phyloP scores from a whole-genome alignment of 2,113 vertebrate species.

The Gymnobelideus leadbeateri region DNA sequence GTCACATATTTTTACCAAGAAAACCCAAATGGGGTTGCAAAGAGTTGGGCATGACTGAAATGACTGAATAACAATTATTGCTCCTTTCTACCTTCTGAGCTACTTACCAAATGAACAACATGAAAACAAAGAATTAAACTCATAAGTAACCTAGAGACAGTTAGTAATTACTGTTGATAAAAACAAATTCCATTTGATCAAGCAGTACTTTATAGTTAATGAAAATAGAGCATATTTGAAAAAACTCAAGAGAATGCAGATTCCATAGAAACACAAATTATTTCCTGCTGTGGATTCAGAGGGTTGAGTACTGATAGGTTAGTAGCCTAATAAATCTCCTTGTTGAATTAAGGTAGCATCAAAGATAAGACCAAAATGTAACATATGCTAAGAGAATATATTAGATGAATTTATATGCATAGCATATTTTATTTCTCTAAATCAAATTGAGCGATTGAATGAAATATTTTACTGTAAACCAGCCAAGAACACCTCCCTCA shows the following conservation, averaged over 20 bases:
- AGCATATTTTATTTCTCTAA: conserved; percentile 38
- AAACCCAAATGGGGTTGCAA: neutral
- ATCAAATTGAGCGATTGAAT: conserved; percentile 36
- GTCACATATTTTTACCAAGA: neutral
- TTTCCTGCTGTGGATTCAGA: conserved; percentile 74
- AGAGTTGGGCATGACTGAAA: neutral
- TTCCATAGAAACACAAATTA: conserved; percentile 77
- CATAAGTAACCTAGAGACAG: conserved; percentile 76
- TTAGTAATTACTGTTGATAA: conserved; percentile 76
- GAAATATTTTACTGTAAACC: conserved; percentile 40
- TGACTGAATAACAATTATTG: neutral
- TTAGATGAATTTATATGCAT: conserved; percentile 46
- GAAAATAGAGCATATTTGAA: conserved; percentile 66
- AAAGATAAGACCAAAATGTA: conserved; percentile 56
- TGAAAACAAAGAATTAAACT: conserved; percentile 74
- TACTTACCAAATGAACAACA: conserved; percentile 78
- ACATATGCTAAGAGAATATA: conserved; percentile 33
- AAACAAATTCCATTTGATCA: conserved; percentile 65
- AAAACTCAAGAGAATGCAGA: conserved; percentile 65
- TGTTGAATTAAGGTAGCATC: conserved; percentile 72
- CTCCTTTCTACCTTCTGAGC: conserved; percentile 31
- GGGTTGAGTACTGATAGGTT: conserved; percentile 60
- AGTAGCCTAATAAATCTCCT: conserved; percentile 77
- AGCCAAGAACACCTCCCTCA: neutral
- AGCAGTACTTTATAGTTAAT: conserved; percentile 59